Evolutionary conservation across 2,888 invertebrate genomes (phyloP), one percentile per base, ranked within the genome.

Genomic region (Sphecodes monilicornis): DNA sequence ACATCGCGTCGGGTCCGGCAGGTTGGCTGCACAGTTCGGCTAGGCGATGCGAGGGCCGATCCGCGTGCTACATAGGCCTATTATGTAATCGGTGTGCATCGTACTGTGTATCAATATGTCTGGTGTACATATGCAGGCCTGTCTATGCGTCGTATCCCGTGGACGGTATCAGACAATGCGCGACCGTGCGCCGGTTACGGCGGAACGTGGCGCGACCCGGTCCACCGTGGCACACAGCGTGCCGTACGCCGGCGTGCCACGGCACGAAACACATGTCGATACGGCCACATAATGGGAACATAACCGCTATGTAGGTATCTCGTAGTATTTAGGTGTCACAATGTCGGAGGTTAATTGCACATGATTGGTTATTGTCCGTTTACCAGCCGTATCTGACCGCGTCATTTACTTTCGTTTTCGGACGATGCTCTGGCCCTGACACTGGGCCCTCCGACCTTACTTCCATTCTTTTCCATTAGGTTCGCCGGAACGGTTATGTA

Each of bases 211-310:
- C 70, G 72, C 60, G 83, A 32, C 50, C 72, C 68, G 68, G 71
- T 75, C 72, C 77, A 84, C 86, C 86, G 85, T 88, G 88, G 82
- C 88, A 64, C 64, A 70, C n/a, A 50, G 78, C 82, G 71, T 60
- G 77, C 39, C 64, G 64, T 64, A 64, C 64, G 41, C 72, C 70
- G 68, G 71, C 86, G 87, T 88, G 89, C 80, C 88, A 83, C 46
- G 88, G 92, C 91, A 91, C 91, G 93, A 92, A 94, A 94, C 94
- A 93, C 94, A 93, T 94, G 94, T 94, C 94, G 93, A 94, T 94
- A 94, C 92, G 91, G 93, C 93, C 94, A 92, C 93, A 94, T 94
- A 94, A 94, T 94, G 93, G 94, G 93, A 92, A 94, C 94, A 94
- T 94, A 94, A 94, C 93, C 92, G 90, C 92, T 91, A 89, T 87